These are phyloP conservation scores for Hirtodrosophila duncani DNA, from an alignment of 2,888 invertebrate genomes.

Conservation along the genomic window DNA sequence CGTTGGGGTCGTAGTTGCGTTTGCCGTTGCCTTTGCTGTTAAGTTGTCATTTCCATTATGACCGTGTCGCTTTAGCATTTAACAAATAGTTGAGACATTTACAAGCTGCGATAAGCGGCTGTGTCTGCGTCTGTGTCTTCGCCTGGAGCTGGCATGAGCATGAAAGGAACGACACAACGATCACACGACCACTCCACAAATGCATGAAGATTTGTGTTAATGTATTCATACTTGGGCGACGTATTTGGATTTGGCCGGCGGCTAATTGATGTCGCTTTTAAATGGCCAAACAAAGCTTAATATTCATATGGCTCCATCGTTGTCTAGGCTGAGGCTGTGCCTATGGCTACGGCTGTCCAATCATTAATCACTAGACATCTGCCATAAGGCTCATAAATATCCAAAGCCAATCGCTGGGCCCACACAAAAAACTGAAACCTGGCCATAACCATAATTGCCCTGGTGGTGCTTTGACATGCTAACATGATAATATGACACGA, in stretches of 20 bases:
- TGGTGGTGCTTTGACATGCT: conserved; percentile 61
- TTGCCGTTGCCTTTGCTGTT: conserved; percentile 50
- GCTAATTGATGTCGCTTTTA: conserved; percentile 65
- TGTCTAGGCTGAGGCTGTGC: conserved; percentile 10
- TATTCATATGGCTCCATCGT: conserved; percentile 50
- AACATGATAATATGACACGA: conserved; percentile 72
- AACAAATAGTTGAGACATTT: conserved; percentile 78
- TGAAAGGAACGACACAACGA: conserved; percentile 1
- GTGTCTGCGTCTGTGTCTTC: no score
- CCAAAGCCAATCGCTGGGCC: conserved; percentile 37
- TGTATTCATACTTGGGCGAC: conserved; percentile 41
- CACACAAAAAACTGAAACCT: conserved; percentile 41
- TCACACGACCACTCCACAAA: conserved; percentile 29
- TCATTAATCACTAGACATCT: conserved; percentile 60
- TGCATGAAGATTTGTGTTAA: conserved; percentile 59
- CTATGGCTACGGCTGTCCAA: conserved; percentile 30
- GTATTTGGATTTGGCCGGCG: conserved; percentile 33
- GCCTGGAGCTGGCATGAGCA: background rate
- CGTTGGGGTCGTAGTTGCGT: conserved; percentile 11
- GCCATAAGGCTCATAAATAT: conserved; percentile 57
- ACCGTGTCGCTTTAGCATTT: conserved; percentile 75
- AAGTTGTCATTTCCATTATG: conserved; percentile 76
- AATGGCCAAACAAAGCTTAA: conserved; percentile 53
- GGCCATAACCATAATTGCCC: conserved; percentile 30
- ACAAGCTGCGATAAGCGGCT: conserved; percentile 73